phyloP scores from a whole-genome alignment of 2,797 vertebrate species.

The Yasuhikotakia modesta region DNA sequence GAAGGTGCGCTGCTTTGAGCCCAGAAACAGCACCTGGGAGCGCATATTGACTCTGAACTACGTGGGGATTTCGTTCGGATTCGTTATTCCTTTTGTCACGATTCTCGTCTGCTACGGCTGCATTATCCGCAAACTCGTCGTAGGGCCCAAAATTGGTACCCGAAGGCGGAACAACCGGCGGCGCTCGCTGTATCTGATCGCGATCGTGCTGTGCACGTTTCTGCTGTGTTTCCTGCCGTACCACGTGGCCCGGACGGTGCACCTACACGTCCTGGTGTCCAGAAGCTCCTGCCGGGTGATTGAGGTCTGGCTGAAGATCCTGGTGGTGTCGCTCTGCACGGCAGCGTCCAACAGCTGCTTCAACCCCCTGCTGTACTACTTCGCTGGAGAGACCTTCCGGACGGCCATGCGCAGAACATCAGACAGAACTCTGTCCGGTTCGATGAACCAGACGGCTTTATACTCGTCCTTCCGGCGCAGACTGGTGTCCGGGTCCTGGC shows the following conservation, averaged over 20 bases:
- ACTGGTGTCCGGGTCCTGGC: not conserved
- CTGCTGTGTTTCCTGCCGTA: conserved; percentile 77
- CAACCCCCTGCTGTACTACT: conserved; percentile 78
- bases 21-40: conserved; percentile 49
- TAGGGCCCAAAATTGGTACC: accelerated
- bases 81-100: conserved; percentile 71
- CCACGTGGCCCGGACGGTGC: conserved; percentile 66
- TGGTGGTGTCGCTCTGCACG: conserved; percentile 71
- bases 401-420: conserved; percentile 23
- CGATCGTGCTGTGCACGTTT: conserved; percentile 69
- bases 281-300: conserved; percentile 29
- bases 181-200: conserved; percentile 63
- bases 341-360: conserved; percentile 72
- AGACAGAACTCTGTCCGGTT: not conserved
- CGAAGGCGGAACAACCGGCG: accelerated
- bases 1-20: conserved; percentile 70
- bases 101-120: conserved; percentile 70
- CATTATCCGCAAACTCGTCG: conserved; percentile 56
- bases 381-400: conserved; percentile 69
- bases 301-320: conserved; percentile 55
- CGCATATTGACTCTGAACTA: conserved; percentile 71
- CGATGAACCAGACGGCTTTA: not conserved
- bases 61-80: conserved; percentile 66
- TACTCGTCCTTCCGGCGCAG: not conserved
- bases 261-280: conserved; percentile 65